Percentiles rank a stretch among this genome's conserved stretches.
These are phyloP conservation scores for Sardinella longiceps DNA, from an alignment of 2,797 vertebrate species.

Conservation along the genomic window DNA sequence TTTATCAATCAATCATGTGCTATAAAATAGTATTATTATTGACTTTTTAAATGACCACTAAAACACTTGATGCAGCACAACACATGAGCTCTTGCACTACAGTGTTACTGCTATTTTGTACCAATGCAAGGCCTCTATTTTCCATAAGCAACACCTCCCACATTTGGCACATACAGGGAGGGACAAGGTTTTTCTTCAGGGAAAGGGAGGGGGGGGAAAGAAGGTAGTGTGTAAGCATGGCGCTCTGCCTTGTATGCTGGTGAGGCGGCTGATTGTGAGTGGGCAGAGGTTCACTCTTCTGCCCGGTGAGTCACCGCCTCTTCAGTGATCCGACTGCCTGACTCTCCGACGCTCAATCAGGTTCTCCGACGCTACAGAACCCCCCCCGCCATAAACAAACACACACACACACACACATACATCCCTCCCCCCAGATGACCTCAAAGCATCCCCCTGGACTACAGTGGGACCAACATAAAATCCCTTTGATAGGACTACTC, in stretches of 20 bases:
- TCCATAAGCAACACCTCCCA: constrained; percentile 10
- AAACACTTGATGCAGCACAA: background rate
- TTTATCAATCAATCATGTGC: background rate
- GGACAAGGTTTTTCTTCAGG: background rate
- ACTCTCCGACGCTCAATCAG: background rate
- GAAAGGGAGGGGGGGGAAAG: background rate
- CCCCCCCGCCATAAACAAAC: background rate
- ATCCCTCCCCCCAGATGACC: background rate
- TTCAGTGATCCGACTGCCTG: background rate
- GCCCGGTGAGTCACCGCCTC: background rate
- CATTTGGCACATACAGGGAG: background rate
- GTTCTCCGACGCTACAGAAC: background rate
- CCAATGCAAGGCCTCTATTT: background rate
- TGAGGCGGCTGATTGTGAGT: constrained; percentile 10
- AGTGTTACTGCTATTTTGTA: background rate
- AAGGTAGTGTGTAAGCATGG: background rate
- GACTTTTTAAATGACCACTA: background rate
- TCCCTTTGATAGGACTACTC: background rate
- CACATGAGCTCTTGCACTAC: background rate
- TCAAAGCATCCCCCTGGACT: background rate
- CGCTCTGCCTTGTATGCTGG: background rate
- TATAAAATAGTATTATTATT: too few relatives aligned
- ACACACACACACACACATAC: too few relatives aligned
- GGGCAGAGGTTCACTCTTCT: constrained; percentile 15
- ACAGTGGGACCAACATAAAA: background rate